Percentiles rank a stretch among this genome's conserved stretches.
phyloP scores from a whole-genome alignment of 92 coral and sea anemone species.

The Siderastrea siderea region DNA sequence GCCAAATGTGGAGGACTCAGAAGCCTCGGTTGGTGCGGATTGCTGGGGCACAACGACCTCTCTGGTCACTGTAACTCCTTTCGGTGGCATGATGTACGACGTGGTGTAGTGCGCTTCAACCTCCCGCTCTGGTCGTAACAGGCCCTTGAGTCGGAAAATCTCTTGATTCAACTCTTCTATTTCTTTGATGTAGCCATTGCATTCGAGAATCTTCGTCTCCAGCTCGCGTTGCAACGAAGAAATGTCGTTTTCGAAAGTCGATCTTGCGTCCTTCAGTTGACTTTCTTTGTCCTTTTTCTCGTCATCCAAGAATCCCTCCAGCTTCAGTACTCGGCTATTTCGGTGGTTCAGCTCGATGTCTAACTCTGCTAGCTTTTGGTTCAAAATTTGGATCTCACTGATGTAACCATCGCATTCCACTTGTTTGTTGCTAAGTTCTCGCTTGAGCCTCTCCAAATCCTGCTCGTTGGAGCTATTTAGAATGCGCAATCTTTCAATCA shows the following conservation, averaged over 20 bases:
- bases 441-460: constrained; percentile 93
- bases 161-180: constrained; percentile 86
- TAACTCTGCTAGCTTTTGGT: constrained; percentile 84
- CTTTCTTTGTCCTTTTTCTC: constrained; percentile 84
- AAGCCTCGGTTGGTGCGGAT: constrained; percentile 33
- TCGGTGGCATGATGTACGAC: constrained; percentile 75
- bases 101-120: constrained; percentile 67
- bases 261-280: constrained; percentile 67
- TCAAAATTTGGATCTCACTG: constrained; percentile 82
- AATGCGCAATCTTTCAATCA: constrained; percentile 86
- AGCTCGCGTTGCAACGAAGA: constrained; percentile 78
- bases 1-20: constrained; percentile 30
- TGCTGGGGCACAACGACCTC: constrained; percentile 67
- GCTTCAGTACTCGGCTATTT: constrained; percentile 72
- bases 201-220: constrained; percentile 73
- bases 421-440: constrained; percentile 79
- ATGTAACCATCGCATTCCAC: constrained; percentile 91
- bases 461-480: constrained; percentile 94
- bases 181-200: constrained; percentile 88
- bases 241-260: constrained; percentile 75
- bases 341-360: constrained; percentile 88
- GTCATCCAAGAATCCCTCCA: constrained; percentile 86
- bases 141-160: constrained; percentile 79
- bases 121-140: constrained; percentile 59
- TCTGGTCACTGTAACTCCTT: constrained; percentile 54